These are phyloP conservation scores for Mobula birostris DNA, from an alignment of 2,113 vertebrate species.

Conservation along the genomic window DNA sequence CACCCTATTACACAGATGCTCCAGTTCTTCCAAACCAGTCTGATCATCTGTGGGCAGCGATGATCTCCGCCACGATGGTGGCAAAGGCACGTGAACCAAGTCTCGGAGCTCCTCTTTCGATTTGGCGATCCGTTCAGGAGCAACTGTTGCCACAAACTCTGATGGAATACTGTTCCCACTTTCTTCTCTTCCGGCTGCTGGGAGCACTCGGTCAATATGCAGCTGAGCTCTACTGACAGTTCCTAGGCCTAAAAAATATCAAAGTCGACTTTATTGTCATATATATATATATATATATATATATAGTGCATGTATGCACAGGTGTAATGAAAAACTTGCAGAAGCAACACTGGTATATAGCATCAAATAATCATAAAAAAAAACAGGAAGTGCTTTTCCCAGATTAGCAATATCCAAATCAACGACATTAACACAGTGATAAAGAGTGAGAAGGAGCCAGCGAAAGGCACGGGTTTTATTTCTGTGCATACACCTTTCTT, in stretches of 20 bases:
- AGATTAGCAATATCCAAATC: background rate
- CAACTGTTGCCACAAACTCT: conserved; percentile 36
- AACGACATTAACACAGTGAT: too few species aligned
- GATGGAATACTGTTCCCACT: background rate
- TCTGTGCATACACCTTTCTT: background rate
- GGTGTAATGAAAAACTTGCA: too few species aligned
- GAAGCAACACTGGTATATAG: too few species aligned
- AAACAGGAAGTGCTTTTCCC: background rate
- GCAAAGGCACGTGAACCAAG: conserved; percentile 72
- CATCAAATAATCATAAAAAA: too few species aligned
- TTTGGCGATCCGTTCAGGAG: conserved; percentile 49
- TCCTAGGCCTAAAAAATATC: background rate
- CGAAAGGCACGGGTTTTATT: too few species aligned
- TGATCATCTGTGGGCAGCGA: conserved; percentile 68
- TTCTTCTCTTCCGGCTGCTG: conserved; percentile 44
- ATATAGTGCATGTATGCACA: too few species aligned
- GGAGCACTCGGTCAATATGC: conserved; percentile 46
- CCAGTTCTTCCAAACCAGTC: conserved; percentile 58
- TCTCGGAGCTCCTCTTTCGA: conserved; percentile 69
- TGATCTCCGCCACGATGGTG: conserved; percentile 80
- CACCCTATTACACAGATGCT: conserved; percentile 47
- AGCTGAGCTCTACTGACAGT: conserved; percentile 39
- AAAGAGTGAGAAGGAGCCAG: too few species aligned
- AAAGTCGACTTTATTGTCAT: too few species aligned
- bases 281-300: too few species aligned